Evolutionary conservation across 1,140 invertebrate species (phyloP), one percentile per base, ranked within the genome.

Genomic region (Pomacea maculata): DNA sequence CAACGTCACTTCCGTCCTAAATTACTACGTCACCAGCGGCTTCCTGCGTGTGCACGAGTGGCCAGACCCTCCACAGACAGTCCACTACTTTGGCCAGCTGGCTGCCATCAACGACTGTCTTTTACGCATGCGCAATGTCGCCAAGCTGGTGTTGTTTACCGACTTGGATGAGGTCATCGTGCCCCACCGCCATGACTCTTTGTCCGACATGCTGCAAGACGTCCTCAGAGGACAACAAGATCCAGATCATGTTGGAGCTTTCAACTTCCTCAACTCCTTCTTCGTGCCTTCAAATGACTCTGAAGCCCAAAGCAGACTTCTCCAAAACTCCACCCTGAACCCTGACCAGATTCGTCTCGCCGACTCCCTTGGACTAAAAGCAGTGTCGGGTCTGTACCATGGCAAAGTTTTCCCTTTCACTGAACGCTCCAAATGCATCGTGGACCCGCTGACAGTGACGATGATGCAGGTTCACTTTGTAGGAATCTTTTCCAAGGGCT

Each of bases 91-190:
- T 64, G 79, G 74, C 3, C 82, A 83, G 55, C 10, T 73, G 25
- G 68, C 61, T 19, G 82, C 79, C 11, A 64, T 83, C 6, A 83
- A 83, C 63, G 82, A 83, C 73, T 83, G 81, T n/a, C 34, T 83
- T 1, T 73, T 80, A n/a, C 29, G 82, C 25, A 83, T 80, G n/a
- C 73, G 63, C 34, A 61, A 78, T 12, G 54, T 57, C 9, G 63
- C 72, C 45, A 79, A 80, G 55, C 77, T 67, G 21, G 64, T 83
- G 14, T 65, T 76, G 15, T 21, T 80, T 19, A 19, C 71, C 5
- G 82, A 83, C 55, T 11, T 78, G 57, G 81, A 80, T 64, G 82
- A 83, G 74, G 19, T 77, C 64, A 64, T 80, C 72, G 68, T 83
- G 19, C 82, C 82, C n/a, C 54, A 52, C 15, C 65, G 61, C 8